A percentile compares a stretch with the other conserved stretches of the same genome.
Conservation (phyloP, 2,113 vertebrate genomes). For the Paramormyrops kingsleyae region DNA sequence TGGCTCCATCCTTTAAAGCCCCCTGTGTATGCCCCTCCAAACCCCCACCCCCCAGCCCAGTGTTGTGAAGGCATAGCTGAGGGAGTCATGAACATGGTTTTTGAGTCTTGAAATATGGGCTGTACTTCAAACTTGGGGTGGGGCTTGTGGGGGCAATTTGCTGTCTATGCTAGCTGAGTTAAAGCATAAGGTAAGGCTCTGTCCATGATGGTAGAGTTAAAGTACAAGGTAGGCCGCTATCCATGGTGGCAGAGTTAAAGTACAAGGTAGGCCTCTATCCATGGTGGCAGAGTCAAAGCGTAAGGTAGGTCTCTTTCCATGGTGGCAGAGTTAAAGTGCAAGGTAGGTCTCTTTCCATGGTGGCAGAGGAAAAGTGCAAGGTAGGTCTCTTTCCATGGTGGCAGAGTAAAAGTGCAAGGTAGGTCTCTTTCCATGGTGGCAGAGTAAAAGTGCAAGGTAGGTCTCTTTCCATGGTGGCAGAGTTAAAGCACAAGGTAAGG, state of each 20-base stretch:
- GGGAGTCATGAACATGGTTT: neutral
- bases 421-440: too few species aligned
- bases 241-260: neutral
- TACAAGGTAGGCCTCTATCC: neutral
- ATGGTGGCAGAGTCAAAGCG: neutral
- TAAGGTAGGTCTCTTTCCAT: too few species aligned
- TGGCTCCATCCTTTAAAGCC: neutral
- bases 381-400: too few species aligned
- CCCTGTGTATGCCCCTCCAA: neutral
- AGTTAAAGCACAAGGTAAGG: too few species aligned
- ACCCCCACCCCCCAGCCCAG: neutral
- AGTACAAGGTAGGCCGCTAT: neutral
- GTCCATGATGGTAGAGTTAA: neutral
- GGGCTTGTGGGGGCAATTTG: neutral
- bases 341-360: too few species aligned
- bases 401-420: too few species aligned
- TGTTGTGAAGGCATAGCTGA: neutral
- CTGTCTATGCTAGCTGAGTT: neutral
- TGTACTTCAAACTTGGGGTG: neutral
- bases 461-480: too few species aligned
- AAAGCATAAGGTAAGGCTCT: neutral
- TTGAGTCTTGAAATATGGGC: neutral
- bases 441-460: too few species aligned
- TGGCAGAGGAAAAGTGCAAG: too few species aligned
- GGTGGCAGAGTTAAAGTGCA: too few species aligned